phyloP scores from a whole-genome alignment of 2,888 invertebrate genomes.

The Cataglyphis altisquamis region DNA sequence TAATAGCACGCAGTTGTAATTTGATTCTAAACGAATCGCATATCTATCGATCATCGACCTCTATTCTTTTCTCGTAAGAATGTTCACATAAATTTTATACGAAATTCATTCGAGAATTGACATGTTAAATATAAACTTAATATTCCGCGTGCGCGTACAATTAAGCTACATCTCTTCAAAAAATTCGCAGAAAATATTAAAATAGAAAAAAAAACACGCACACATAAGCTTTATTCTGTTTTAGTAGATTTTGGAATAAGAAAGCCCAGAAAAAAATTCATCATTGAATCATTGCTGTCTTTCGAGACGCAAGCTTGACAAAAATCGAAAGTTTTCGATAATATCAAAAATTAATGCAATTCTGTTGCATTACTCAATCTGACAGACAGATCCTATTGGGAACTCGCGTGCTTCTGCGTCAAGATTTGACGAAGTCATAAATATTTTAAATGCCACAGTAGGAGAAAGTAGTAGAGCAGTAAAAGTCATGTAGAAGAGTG shows the following conservation, averaged over 20 bases:
- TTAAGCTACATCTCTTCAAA: no score
- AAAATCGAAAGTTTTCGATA: slow-evolving; percentile 33
- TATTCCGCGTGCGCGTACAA: neutral
- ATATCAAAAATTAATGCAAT: slow-evolving; percentile 28
- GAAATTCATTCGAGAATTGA: neutral
- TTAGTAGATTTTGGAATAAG: neutral
- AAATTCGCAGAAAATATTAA: neutral
- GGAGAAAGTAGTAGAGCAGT: slow-evolving; percentile 24
- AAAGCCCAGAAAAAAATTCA: neutral
- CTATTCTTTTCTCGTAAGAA: neutral
- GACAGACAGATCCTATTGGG: slow-evolving; percentile 7
- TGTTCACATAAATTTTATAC: neutral
- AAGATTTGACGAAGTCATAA: slow-evolving; percentile 33
- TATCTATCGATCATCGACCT: neutral
- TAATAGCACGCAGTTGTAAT: neutral
- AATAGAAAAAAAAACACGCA: no score
- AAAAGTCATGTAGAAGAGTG: neutral
- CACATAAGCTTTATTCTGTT: neutral
- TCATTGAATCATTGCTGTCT: neutral
- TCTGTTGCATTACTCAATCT: slow-evolving; percentile 19
- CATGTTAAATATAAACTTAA: neutral
- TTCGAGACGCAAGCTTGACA: neutral
- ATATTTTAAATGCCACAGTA: slow-evolving; percentile 9
- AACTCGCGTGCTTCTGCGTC: slow-evolving; percentile 7
- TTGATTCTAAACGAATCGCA: neutral